These are phyloP conservation scores for Trichechus manatus DNA, from an alignment of 2,113 vertebrate species.

Conservation along the genomic window DNA sequence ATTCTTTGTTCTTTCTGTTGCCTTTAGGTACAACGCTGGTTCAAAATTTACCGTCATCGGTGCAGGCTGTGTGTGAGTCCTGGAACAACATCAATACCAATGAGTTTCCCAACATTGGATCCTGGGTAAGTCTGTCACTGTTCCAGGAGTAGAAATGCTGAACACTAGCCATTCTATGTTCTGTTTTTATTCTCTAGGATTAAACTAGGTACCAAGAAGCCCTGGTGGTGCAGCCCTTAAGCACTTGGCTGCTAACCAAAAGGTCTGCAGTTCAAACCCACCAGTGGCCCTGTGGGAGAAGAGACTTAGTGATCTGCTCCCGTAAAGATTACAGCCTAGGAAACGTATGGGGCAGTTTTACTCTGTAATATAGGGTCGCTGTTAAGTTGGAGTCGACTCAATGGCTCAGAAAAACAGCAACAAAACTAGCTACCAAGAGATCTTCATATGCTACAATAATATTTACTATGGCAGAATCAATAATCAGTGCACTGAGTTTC, in stretches of 20 bases:
- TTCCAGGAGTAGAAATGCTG: rapidly evolving
- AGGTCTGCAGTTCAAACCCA: not conserved
- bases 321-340: not conserved
- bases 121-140: slow-evolving; percentile 92
- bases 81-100: slow-evolving; percentile 98
- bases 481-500: not conserved
- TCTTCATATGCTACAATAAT: not conserved
- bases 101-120: slow-evolving; percentile 99
- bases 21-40: slow-evolving; percentile 92
- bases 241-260: not conserved
- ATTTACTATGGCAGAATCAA: not conserved
- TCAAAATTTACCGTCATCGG: slow-evolving; percentile 95
- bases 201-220: not conserved
- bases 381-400: not conserved
- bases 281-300: not conserved
- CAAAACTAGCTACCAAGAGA: not conserved
- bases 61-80: slow-evolving; percentile 95
- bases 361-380: not conserved
- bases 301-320: not conserved
- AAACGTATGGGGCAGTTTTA: not conserved
- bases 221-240: not conserved
- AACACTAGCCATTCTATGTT: not conserved
- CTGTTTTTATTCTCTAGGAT: not conserved
- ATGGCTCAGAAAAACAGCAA: not conserved
- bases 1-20: slow-evolving; percentile 7